These are phyloP conservation scores for Cranoglanis bouderius DNA, from an alignment of 2,113 vertebrate species.

Conservation along the genomic window DNA sequence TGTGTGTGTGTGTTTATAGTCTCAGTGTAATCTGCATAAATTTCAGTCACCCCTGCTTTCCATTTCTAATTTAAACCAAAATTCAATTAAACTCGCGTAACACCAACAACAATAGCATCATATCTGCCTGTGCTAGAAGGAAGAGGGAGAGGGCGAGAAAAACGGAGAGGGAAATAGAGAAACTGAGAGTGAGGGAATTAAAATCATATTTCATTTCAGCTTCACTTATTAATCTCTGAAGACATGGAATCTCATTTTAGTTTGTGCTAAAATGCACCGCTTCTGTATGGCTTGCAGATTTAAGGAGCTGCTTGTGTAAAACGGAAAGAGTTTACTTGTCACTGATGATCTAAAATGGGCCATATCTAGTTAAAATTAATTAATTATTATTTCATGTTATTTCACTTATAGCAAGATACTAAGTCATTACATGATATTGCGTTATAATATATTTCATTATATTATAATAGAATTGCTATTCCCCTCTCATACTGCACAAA, in stretches of 20 bases:
- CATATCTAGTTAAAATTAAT: background rate
- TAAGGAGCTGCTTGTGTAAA: background rate
- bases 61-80: conserved; percentile 32
- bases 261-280: conserved; percentile 22
- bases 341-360: background rate
- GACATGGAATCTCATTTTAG: conserved; percentile 31
- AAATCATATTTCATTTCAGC: conserved; percentile 23
- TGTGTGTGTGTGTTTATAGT: conserved; percentile 2
- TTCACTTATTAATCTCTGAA: conserved; percentile 32
- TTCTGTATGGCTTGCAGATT: background rate
- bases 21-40: conserved; percentile 21
- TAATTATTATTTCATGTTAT: background rate
- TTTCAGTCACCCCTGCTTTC: conserved; percentile 31
- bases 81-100: conserved; percentile 50
- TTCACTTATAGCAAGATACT: background rate
- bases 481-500: background rate
- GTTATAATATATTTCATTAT: background rate
- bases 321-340: background rate
- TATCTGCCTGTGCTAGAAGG: conserved; percentile 34
- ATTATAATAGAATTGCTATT: background rate
- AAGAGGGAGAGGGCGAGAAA: background rate
- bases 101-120: conserved; percentile 46
- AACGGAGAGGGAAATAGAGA: conserved; percentile 25
- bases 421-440: background rate
- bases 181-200: conserved; percentile 19